phyloP scores from a whole-genome alignment of 1,140 invertebrate species.

The Scaptomyza graminum region DNA sequence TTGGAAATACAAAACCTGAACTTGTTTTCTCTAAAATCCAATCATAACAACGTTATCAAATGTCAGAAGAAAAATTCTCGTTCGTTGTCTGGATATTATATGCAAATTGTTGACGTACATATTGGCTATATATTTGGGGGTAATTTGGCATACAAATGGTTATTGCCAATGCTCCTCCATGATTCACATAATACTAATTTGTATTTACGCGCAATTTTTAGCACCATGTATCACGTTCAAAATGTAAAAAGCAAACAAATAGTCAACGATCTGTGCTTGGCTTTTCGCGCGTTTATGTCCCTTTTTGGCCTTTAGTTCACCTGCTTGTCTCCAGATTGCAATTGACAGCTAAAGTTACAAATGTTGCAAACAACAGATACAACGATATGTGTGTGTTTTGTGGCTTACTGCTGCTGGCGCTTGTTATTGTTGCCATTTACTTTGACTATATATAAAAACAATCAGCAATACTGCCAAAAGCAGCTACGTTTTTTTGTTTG shows the following conservation, averaged over 20 bases:
- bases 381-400: neutral
- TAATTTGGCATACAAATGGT: conserved; percentile 27
- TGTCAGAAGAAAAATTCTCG: too few relatives aligned
- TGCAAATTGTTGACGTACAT: too few relatives aligned
- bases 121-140: conserved; percentile 11
- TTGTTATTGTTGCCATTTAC: too few relatives aligned
- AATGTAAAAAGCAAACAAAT: neutral
- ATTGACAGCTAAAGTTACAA: conserved; percentile 56
- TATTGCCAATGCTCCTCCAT: conserved; percentile 1
- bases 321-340: conserved; percentile 19
- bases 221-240: neutral
- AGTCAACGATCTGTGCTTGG: conserved; percentile 27
- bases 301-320: conserved; percentile 16
- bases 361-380: conserved; percentile 27
- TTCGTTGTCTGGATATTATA: too few relatives aligned
- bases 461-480: conserved; percentile 60
- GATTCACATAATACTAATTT: conserved; percentile 30
- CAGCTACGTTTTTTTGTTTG: conserved; percentile 1
- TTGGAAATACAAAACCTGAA: too few relatives aligned
- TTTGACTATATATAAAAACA: conserved; percentile 76
- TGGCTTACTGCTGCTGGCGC: conserved; percentile 8
- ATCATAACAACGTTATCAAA: too few relatives aligned
- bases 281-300: conserved; percentile 10
- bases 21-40: too few relatives aligned
- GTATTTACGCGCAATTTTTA: conserved; percentile 38